Conservation (phyloP, 2,888 invertebrate genomes). For the Acleris holmiana region DNA sequence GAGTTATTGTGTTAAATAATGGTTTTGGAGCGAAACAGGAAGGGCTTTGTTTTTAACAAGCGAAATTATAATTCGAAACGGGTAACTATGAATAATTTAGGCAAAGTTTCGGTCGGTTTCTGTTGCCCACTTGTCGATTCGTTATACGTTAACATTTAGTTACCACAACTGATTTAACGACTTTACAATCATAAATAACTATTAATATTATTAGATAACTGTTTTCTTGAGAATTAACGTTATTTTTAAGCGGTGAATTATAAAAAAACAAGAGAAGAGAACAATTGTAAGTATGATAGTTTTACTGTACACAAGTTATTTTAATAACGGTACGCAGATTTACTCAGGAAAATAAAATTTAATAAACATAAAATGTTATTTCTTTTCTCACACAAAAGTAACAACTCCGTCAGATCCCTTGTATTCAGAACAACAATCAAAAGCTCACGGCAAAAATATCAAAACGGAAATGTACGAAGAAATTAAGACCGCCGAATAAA, state of each 20-base stretch:
- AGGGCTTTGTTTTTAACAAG: slow-evolving; percentile 39
- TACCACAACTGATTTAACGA: background rate
- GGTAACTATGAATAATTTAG: slow-evolving; percentile 37
- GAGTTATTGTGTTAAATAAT: slow-evolving; percentile 47
- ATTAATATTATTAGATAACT: too few species aligned
- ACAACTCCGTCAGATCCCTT: too few species aligned
- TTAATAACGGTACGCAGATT: too few species aligned
- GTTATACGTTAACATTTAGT: background rate
- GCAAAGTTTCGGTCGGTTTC: background rate
- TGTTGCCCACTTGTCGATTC: background rate
- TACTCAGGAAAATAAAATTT: too few species aligned
- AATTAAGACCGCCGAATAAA: slow-evolving; percentile 43
- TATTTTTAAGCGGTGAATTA: too few species aligned
- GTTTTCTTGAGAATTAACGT: too few species aligned
- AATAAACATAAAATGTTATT: too few species aligned
- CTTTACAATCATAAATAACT: background rate
- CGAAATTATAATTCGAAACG: slow-evolving; percentile 50
- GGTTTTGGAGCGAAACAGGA: slow-evolving; percentile 43
- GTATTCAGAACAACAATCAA: background rate
- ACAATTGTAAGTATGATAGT: too few species aligned
- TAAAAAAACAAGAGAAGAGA: too few species aligned
- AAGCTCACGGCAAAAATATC: slow-evolving; percentile 16
- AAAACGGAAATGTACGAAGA: slow-evolving; percentile 18
- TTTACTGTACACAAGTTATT: too few species aligned
- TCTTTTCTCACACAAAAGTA: too few species aligned